A percentile compares a stretch with the other conserved stretches of the same genome.
These are phyloP conservation scores for Actinernus sp. DNA, from an alignment of 92 coral and sea anemone species.

Conservation along the genomic window DNA sequence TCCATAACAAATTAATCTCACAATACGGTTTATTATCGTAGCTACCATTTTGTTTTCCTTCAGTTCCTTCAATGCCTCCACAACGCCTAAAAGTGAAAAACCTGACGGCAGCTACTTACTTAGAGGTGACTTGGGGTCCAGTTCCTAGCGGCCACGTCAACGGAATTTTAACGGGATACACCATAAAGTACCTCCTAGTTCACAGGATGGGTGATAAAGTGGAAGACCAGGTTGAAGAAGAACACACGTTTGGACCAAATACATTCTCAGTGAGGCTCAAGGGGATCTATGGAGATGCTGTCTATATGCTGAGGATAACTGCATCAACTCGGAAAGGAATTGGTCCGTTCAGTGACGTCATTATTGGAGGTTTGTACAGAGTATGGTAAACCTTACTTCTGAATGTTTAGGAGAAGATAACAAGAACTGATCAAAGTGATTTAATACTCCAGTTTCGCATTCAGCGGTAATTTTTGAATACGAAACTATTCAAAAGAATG, in stretches of 20 bases:
- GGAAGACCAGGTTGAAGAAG: conserved; percentile 13
- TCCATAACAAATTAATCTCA: no score
- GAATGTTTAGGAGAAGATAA: no score
- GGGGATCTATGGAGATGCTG: conserved; percentile 24
- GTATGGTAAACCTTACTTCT: no score
- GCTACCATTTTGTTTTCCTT: not conserved
- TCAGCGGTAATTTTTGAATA: no score
- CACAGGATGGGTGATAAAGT: conserved; percentile 27
- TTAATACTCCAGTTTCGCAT: no score
- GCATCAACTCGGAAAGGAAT: conserved; percentile 67
- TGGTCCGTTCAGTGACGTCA: conserved; percentile 43
- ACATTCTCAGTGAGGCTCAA: conserved; percentile 1
- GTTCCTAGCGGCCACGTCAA: conserved; percentile 47
- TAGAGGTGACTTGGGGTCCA: conserved; percentile 36
- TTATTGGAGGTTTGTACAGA: no score
- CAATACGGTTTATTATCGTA: no score
- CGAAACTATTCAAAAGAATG: no score
- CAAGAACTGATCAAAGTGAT: no score
- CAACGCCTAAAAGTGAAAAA: conserved; percentile 12
- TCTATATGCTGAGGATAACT: conserved; percentile 45
- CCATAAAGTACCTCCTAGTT: conserved; percentile 19
- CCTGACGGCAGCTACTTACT: conserved; percentile 22
- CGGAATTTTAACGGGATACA: conserved; percentile 30
- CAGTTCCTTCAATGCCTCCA: conserved; percentile 49
- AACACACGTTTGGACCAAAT: conserved; percentile 13